These are phyloP conservation scores for Anabacerthia variegaticeps DNA, from an alignment of 2,797 vertebrate genomes.

Conservation along the genomic window DNA sequence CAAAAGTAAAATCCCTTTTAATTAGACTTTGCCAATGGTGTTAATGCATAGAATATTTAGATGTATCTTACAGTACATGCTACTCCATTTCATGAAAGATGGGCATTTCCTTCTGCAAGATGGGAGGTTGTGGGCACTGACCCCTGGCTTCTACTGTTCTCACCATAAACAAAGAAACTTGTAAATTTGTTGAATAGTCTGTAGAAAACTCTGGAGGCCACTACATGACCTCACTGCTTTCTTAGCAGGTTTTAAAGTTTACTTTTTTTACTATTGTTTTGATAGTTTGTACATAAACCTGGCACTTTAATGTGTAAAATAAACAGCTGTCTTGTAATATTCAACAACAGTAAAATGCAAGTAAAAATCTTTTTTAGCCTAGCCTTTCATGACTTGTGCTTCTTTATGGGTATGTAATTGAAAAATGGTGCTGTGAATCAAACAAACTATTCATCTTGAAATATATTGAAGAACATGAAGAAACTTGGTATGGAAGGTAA, in stretches of 20 bases:
- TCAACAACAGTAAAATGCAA: background rate
- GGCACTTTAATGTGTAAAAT: slow-evolving; percentile 72
- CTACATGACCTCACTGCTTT: slow-evolving; percentile 25
- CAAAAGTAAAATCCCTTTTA: background rate
- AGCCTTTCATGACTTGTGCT: background rate
- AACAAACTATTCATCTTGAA: background rate
- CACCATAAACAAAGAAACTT: background rate
- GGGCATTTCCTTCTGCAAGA: background rate
- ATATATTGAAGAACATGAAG: background rate
- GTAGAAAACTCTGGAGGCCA: background rate
- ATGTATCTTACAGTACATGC: background rate
- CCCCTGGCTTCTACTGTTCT: background rate
- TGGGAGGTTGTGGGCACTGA: background rate
- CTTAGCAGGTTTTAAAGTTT: slow-evolving; percentile 61
- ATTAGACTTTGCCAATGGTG: slow-evolving; percentile 1
- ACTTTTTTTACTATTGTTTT: slow-evolving; percentile 56
- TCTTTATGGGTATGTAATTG: background rate
- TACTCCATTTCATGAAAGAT: background rate
- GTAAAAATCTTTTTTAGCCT: background rate
- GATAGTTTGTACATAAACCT: slow-evolving; percentile 68
- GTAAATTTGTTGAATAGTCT: background rate
- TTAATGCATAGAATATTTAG: slow-evolving; percentile 20
- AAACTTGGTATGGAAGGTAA: background rate
- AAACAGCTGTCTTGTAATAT: slow-evolving; percentile 22
- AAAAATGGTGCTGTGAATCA: background rate